Evolutionary conservation across 2,113 vertebrate genomes (phyloP), one percentile per base, ranked within the genome.

Genomic region (Dendrocopos noguchii): DNA sequence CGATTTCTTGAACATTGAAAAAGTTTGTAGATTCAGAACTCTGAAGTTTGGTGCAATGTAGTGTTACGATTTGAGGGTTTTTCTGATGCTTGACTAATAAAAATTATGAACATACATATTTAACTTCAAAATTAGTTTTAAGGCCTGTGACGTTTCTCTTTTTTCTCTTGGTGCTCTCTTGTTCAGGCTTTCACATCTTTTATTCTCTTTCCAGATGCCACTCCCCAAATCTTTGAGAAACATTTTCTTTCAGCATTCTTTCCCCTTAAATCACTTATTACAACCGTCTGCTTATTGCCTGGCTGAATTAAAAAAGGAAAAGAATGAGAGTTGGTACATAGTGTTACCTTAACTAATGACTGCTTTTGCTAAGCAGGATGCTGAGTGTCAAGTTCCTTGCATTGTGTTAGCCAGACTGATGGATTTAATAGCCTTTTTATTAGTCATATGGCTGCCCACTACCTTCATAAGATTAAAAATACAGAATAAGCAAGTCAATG

Each of bases 221-320:
- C 93, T 94, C 95, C 94, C 88, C 2, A 2, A 63, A 81, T 88
- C 65, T 89, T 91, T 89, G 12, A 9, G 91, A 91, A 95, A 92
- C 73, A 78, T 95, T 89, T 94, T 94, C 47, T 89, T 91, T 80
- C 65, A 75, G 59, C 89, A 95, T 95, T 96, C 89, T 92, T 96
- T 96, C 47, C 91, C 34, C 47, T 87, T 89, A 96, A 87, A 92
- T 96, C 95, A 95, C 61, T 55, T 83, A 74, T 71, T 94, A 78
- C 73, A 88, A 65, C 93, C 90, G 66, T 74, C 28, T 68, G 52
- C 27, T 88, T 27, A 16, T 80, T 92, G 87, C 68, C 53, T 83
- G 53, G 14, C 61, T 83, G n/a, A 16, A 57, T 76, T 87, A 64
- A 75, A 92, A 90, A 92, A 75, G 72, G 87, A 83, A 96, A 80